Base-by-base conservation (phyloP, 2,113 vertebrate genomes). In the Caracal caracal region DNA sequence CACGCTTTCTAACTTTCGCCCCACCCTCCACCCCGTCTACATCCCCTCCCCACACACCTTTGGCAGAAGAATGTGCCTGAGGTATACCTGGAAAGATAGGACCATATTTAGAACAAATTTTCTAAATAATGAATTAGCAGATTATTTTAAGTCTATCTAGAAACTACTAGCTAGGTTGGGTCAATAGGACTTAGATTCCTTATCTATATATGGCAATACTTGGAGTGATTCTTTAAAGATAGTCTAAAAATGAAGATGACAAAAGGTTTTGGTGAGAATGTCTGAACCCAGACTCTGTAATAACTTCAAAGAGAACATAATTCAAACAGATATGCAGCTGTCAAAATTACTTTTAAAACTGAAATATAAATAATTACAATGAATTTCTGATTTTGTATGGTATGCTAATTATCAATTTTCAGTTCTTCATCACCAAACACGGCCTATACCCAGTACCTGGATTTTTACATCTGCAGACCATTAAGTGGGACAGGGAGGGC, bases 401-500 rank as follows among this genome's bases (percentile, higher is more conserved):
- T 40, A 37, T 22, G 16, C 22, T 61, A 56, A 43, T 51, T 13
- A 37, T 61, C 22, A 22, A 28, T 83, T 88, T 92, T 59, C 6
- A 51, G 6, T 68, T 43, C 19, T 47, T 63, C 26, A 17, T 94
- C 19, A 63, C 20, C 11, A 88, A 53, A 24, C 16, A 19, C 1
- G 7, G 22, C 10, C 30, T 84, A n/a, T n/a, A 68, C 2, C 2
- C 8, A 85, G 24, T 10, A 59, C 22, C 11, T 84, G 8, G 15
- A 73, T 22, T 56, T 87, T 90, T 5, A 83, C 28, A 63, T 70
- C 33, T 28, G 26, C 59, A 26, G 2, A 43, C 0, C 1, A 5
- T 9, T 61, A 43, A 47, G 0, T 35, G 6, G 11, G 26, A 6
- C 1, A 3, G 0, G 2, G 12, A 20, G 26, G n/a, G 0, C 6